Conservation (phyloP, 2,888 invertebrate genomes). For the Cyrtodaria siliqua region DNA sequence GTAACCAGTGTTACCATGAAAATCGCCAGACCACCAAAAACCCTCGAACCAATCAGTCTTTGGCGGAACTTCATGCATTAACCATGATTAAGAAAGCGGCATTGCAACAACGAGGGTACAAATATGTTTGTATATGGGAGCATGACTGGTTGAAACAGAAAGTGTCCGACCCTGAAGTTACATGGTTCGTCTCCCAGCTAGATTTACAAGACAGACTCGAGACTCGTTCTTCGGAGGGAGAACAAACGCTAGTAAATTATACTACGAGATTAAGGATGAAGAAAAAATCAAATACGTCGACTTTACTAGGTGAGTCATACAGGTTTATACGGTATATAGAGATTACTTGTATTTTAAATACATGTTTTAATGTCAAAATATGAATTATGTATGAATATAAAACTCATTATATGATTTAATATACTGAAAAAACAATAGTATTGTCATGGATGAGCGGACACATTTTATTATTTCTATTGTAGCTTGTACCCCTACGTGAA, state of each 20-base stretch:
- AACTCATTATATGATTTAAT: no score
- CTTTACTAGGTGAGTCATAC: constrained; percentile 62
- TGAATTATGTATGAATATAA: no score
- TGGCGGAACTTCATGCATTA: constrained; percentile 6
- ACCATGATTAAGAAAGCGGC: constrained; percentile 21
- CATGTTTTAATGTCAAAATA: no score
- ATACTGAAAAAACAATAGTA: no score
- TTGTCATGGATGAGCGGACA: no score
- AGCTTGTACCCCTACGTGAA: constrained; percentile 73
- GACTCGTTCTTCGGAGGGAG: constrained; percentile 76
- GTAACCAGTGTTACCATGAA: constrained; percentile 24
- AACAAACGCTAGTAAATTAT: constrained; percentile 67
- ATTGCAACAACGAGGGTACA: background rate
- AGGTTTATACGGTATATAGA: no score
- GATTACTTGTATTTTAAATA: no score
- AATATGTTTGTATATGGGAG: constrained; percentile 25
- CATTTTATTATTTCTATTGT: background rate
- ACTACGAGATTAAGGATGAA: constrained; percentile 39
- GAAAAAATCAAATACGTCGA: constrained; percentile 67
- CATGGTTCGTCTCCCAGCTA: background rate
- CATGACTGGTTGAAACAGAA: constrained; percentile 11
- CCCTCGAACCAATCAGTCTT: constrained; percentile 9
- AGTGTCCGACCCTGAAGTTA: constrained; percentile 19
- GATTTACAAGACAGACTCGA: constrained; percentile 41
- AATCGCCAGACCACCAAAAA: constrained; percentile 5